Evolutionary conservation across 2,888 invertebrate genomes (phyloP).

Genomic region (Sarcophaga rosellei): DNA sequence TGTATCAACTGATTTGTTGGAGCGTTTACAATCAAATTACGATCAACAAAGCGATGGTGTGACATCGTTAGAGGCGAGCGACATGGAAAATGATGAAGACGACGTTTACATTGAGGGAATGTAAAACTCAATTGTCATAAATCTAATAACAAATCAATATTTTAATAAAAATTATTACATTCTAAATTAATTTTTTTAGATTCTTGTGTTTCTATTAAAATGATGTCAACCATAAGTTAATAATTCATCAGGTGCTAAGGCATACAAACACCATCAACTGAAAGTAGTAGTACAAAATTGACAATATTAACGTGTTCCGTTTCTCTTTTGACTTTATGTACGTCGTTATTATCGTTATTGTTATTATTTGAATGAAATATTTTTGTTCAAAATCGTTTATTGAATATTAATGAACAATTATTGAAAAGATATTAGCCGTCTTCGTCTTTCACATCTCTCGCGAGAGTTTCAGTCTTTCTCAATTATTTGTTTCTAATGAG

Average conservation of each 20-base stretch:
- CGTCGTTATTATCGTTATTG: not conserved
- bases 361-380: constrained; percentile 45
- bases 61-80: constrained; percentile 61
- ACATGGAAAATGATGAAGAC: constrained; percentile 73
- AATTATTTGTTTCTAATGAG: constrained; percentile 17
- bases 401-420: constrained; percentile 52
- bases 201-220: constrained; percentile 3
- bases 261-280: constrained; percentile 11
- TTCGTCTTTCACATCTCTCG: constrained; percentile 16
- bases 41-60: constrained; percentile 70
- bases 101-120: constrained; percentile 78
- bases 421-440: constrained; percentile 24
- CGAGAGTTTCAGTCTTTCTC: constrained; percentile 11
- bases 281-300: constrained; percentile 33
- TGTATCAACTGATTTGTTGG: constrained; percentile 88
- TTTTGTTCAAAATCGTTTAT: constrained; percentile 43
- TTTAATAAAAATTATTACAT: not conserved
- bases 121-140: constrained; percentile 57
- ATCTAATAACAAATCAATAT: not conserved
- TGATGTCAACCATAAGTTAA: constrained; percentile 45
- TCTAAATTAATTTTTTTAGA: not conserved
- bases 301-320: constrained; percentile 45
- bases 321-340: constrained; percentile 9
- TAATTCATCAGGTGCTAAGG: constrained; percentile 6
- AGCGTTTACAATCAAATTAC: constrained; percentile 81